phyloP scores from a whole-genome alignment of 2,113 vertebrate species.

The Actinemys pallida region DNA sequence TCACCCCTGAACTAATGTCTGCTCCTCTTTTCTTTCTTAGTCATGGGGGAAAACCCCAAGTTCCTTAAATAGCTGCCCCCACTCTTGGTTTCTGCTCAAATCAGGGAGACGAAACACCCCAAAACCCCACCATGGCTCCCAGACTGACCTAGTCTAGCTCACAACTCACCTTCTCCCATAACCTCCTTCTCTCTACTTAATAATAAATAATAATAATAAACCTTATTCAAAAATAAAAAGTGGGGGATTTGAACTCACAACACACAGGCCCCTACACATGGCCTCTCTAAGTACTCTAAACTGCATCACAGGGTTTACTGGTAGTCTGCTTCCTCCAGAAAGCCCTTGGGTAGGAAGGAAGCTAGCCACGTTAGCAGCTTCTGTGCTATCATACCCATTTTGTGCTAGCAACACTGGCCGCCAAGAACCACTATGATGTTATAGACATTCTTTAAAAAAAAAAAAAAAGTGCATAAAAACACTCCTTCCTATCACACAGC shows the following conservation, averaged over 20 bases:
- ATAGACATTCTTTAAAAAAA: neutral
- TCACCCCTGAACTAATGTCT: neutral
- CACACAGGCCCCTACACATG: neutral
- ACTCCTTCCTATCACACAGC: neutral
- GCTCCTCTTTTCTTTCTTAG: neutral
- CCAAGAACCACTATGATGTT: neutral
- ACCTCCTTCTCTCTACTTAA: neutral
- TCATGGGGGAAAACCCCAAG: fast-evolving
- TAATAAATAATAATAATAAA: neutral
- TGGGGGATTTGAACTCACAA: neutral
- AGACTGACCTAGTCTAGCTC: too few relatives aligned
- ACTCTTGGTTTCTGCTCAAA: neutral
- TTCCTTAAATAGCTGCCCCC: neutral
- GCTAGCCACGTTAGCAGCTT: neutral
- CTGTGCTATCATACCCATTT: neutral
- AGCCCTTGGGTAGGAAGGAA: neutral
- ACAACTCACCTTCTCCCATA: neutral
- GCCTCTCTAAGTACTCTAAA: neutral
- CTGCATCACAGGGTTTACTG: neutral
- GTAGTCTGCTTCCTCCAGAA: neutral
- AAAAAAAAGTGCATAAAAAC: neutral
- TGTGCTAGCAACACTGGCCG: neutral
- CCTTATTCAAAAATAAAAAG: neutral
- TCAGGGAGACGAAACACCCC: neutral
- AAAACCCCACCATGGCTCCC: too few relatives aligned